Evolutionary conservation across 2,888 invertebrate genomes (phyloP), one percentile per base, ranked within the genome.

Genomic region (Axea sp.): DNA sequence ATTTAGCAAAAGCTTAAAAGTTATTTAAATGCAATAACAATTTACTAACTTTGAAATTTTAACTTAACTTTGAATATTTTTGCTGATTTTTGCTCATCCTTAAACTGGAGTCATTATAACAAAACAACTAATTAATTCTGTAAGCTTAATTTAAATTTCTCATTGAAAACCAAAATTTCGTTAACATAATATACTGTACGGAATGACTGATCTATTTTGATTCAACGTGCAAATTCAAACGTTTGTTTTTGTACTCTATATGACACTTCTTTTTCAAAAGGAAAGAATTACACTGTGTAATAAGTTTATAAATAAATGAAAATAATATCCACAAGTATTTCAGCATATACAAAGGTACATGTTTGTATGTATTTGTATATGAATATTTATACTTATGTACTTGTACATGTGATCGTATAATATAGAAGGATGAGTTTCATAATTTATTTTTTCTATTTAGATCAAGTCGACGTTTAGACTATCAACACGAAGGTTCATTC

Each of bases 301-400:
- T 62, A 62, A 37, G 15, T 19, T 47, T 9, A 9, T 22, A 37
- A 60, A 12, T 14, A 33, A 53, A 41, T 8, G 45, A 35, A 19
- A 59, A 22, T 26, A 65, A 43, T 33, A 65, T 65, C 30, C 11
- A 37, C 45, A 65, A 65, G 65, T 65, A 65, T 55, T 65, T 51
- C 30, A 45, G 51, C 51, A 51, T 51, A 64, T 41, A 41, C 47
- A 41, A 64, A 51, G 6, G 24, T n/a, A n/a, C n/a, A 17, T 51
- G 51, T 33, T 64, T 64, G 64, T 62, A 51, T 51, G 51, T 51
- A 51, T 64, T 43, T 64, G 64, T 60, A 60, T 43, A 53, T 64
- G 43, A 43, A 64, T 53, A 55, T 67, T 49, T 49, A 57, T 57
- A 57, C 47, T 65, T 65, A 45, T 65, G 45, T 55, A 53, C 65